Percentiles rank a stretch among this genome's conserved stretches.
Conservation (phyloP, 2,113 vertebrate species). For the Ageneiosus marmoratus region DNA sequence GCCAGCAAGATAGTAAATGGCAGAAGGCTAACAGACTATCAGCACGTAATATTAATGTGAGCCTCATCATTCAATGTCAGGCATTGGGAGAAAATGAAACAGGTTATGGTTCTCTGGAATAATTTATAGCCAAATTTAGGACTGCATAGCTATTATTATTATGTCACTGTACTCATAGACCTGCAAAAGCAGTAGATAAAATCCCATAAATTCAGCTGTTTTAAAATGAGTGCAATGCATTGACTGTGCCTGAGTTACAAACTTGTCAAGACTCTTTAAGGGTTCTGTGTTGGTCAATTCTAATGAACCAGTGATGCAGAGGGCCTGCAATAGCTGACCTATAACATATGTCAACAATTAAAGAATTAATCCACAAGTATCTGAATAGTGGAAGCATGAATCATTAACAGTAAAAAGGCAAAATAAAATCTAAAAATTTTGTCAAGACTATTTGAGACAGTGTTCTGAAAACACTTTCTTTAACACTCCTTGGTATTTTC, state of each 20-base stretch:
- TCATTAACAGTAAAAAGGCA: not conserved
- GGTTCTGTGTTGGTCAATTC: not conserved
- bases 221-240: not conserved
- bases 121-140: not conserved
- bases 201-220: not conserved
- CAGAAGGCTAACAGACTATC: slow-evolving; percentile 33
- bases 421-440: not conserved
- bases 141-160: not conserved
- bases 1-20: slow-evolving; percentile 30
- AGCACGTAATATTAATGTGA: slow-evolving; percentile 28
- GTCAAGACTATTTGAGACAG: not conserved
- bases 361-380: not conserved
- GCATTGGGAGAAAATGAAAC: not conserved
- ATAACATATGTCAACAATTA: not conserved
- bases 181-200: not conserved
- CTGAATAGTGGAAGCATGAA: not conserved
- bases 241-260: not conserved
- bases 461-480: too few species aligned
- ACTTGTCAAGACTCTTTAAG: not conserved
- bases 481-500: not conserved
- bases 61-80: slow-evolving; percentile 13
- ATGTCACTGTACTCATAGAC: not conserved
- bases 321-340: not conserved
- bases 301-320: not conserved
- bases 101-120: not conserved